Percentiles rank a stretch among this genome's conserved stretches.
Evolutionary conservation across 2,797 vertebrate species (phyloP).

Genomic region (Sebastes flavidus): DNA sequence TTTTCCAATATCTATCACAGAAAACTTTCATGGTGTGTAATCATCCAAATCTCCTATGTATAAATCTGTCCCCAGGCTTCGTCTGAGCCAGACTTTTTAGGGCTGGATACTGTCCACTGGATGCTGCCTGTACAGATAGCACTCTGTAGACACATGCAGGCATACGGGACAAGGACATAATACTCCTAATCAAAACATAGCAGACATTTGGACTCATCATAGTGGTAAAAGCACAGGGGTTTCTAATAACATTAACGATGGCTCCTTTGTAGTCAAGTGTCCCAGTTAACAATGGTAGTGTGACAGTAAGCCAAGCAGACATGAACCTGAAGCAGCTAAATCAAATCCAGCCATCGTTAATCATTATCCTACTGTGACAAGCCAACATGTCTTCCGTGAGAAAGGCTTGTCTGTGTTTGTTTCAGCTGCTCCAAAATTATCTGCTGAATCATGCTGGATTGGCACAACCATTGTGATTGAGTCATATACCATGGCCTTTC

Average conservation of each 20-base stretch:
- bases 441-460: slow-evolving; percentile 12
- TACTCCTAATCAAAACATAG: not conserved
- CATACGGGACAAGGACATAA: not conserved
- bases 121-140: slow-evolving; percentile 21
- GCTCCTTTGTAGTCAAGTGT: not conserved
- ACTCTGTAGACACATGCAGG: slow-evolving; percentile 4
- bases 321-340: slow-evolving; percentile 10
- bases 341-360: slow-evolving; percentile 9
- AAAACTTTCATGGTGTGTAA: slow-evolving; percentile 60
- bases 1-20: slow-evolving; percentile 63
- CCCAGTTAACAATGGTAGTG: not conserved
- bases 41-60: slow-evolving; percentile 65
- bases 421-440: not conserved
- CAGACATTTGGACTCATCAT: not conserved
- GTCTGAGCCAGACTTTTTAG: slow-evolving; percentile 40
- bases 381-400: not conserved
- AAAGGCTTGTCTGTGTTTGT: not conserved
- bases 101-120: slow-evolving; percentile 5
- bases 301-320: not conserved
- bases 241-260: not conserved
- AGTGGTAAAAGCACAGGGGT: not conserved
- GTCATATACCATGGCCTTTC: not conserved
- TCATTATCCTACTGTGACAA: slow-evolving; percentile 3
- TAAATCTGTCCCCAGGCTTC: slow-evolving; percentile 64
- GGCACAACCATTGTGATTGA: not conserved